A percentile compares a stretch with the other conserved stretches of the same genome.
Evolutionary conservation across 2,888 invertebrate species (phyloP).

Genomic region (Adelphocoris suturalis): DNA sequence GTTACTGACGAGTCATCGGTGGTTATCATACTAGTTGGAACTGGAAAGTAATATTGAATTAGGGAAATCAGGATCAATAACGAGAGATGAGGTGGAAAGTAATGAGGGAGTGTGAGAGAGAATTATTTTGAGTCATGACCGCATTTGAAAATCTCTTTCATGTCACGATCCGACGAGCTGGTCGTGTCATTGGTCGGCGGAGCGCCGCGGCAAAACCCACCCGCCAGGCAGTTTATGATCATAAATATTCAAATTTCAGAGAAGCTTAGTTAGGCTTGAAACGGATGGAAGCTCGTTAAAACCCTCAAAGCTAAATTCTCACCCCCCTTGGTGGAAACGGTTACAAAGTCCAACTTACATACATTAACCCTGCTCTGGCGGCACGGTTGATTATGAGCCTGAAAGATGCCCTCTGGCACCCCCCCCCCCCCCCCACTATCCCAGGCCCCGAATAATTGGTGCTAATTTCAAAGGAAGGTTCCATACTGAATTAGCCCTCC

Average conservation of each 20-base stretch:
- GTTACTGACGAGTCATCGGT: neutral
- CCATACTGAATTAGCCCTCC: conserved; percentile 5
- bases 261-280: conserved; percentile 67
- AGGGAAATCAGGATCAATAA: conserved; percentile 22
- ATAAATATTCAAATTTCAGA: conserved; percentile 66
- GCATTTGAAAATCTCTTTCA: conserved; percentile 42
- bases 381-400: conserved; percentile 37
- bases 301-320: conserved; percentile 60
- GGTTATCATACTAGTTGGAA: neutral
- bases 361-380: conserved; percentile 56
- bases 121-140: conserved; percentile 27
- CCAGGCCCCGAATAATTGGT: conserved; percentile 46
- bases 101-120: conserved; percentile 23
- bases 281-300: conserved; percentile 67
- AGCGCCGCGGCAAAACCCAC: conserved; percentile 10
- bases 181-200: conserved; percentile 34
- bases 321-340: conserved; percentile 34
- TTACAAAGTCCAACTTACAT: conserved; percentile 69
- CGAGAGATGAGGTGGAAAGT: neutral
- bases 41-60: neutral
- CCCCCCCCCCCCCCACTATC: neutral
- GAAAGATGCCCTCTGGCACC: conserved; percentile 51
- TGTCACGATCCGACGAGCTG: conserved; percentile 34
- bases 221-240: conserved; percentile 59
- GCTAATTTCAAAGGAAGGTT: conserved; percentile 65